Evolutionary conservation across 2,888 invertebrate species (phyloP), one percentile per base, ranked within the genome.

Genomic region (Eristalis tenax): DNA sequence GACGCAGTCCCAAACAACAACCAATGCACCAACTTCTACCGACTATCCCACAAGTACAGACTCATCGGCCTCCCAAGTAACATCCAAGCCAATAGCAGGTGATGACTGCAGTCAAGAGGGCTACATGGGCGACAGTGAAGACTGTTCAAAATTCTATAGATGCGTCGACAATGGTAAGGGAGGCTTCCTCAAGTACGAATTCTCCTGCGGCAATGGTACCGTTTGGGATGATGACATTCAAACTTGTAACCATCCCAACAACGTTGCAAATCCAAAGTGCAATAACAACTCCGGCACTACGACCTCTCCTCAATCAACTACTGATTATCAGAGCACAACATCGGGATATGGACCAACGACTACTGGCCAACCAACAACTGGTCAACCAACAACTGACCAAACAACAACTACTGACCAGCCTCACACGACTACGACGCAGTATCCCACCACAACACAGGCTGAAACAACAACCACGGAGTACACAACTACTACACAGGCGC

Each of bases 141-240:
- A 95, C 80, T 96, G 96, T 89, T 94, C 94, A 35, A 95, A 95
- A 90, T 96, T 96, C 91, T 95, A 96, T 90, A 94, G 96, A 57
- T 96, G 96, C 90, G 95, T 95, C 0, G 92, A 94, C 82, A 94
- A 95, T 90, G 95, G 94, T 56, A 94, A 94, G 81, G 95, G 94
- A 18, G 94, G 94, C 22, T 95, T 93, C 71, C 94, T 93, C 2
- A 94, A 94, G 91, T 95, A 95, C 89, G 94, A 95, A 18, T 96
- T 95, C 89, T 93, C 92, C 43, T 96, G 96, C 90, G 95, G 94
- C 0, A 94, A 95, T 66, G 96, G 95, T 23, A 95, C 95, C 1
- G 94, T 94, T 11, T 95, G 95, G 95, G 95, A 95, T 90, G 93
- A 94, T 73, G 90, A 91, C 13, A 66, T 91, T 2, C 91, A 91